Base-by-base conservation (phyloP, 2,113 vertebrate species). In the Cranoglanis bouderius region DNA sequence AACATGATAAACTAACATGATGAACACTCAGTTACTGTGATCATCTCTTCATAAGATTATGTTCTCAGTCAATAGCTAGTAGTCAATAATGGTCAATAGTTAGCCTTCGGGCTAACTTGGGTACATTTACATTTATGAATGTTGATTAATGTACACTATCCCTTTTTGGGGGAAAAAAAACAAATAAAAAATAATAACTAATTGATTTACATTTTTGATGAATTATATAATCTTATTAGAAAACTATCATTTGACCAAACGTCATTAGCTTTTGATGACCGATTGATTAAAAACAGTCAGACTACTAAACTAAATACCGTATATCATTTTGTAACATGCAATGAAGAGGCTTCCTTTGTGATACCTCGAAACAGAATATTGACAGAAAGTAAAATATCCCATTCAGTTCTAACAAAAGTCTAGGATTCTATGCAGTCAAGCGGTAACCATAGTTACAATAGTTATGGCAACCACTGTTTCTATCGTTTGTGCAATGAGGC, bases 401-500 rank as follows among this genome's bases (percentile, higher is more conserved):
- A 84, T 90, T 91, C 82, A 90, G n/a, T 49, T 40, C 40, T 24
- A 63, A 90, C 84, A 91, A 88, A 91, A 89, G 88, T 91, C 88
- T 14, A 43, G 80, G 78, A 90, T 86, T 67, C 51, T 8, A 75
- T 86, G 75, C 84, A 87, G 59, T 67, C 82, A 85, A 87, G 61
- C 51, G 53, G 63, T 89, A 82, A 24, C 84, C 88, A 86, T 85
- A 65, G 90, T 91, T 91, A 91, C 90, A 85, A 91, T 89, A 89
- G 90, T 84, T 90, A 91, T 89, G 51, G 88, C 84, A 84, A 86
- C 88, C 88, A 63, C 86, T 59, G 51, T 90, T 84, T 89, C 88
- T 86, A 86, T 86, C 75, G 57, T 89, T 74, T 57, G 75, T 78
- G 63, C 70, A 86, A 80, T 86, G 82, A 90, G 88, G 80, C 88